phyloP scores from a whole-genome alignment of 2,888 invertebrate genomes.

The Cerastoderma edule region DNA sequence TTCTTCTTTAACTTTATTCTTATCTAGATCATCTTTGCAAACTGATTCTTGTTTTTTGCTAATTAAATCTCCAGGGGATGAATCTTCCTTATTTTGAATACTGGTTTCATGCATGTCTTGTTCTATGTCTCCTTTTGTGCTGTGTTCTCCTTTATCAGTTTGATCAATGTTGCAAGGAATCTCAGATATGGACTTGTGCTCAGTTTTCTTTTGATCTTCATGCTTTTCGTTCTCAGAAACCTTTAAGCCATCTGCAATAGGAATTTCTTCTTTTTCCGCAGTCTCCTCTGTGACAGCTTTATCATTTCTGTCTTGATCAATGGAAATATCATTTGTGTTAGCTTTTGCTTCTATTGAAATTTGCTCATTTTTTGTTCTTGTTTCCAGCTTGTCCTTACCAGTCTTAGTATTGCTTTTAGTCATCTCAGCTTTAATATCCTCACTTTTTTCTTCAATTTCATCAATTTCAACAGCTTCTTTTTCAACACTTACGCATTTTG shows the following conservation, averaged over 20 bases:
- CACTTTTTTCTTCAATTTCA: no score
- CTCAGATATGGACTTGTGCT: not conserved
- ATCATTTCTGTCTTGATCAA: no score
- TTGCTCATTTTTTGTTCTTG: no score
- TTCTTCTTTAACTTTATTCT: no score
- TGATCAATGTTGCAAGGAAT: not conserved
- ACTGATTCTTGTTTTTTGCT: no score
- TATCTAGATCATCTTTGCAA: no score
- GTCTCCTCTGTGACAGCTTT: slow-evolving; percentile 68
- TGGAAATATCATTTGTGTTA: not conserved
- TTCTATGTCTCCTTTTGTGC: not conserved
- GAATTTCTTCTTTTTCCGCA: slow-evolving; percentile 44
- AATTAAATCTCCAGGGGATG: no score
- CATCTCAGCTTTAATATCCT: no score
- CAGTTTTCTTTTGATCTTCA: not conserved
- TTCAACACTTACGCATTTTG: not conserved
- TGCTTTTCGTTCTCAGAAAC: not conserved
- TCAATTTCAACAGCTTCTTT: not conserved
- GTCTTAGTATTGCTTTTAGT: no score
- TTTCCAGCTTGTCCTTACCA: no score
- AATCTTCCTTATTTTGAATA: not conserved
- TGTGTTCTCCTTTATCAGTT: not conserved
- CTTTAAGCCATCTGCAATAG: not conserved
- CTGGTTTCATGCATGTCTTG: not conserved
- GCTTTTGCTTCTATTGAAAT: slow-evolving; percentile 1